Base-by-base conservation (phyloP, 2,113 vertebrate genomes). In the Hymenochirus boettgeri region DNA sequence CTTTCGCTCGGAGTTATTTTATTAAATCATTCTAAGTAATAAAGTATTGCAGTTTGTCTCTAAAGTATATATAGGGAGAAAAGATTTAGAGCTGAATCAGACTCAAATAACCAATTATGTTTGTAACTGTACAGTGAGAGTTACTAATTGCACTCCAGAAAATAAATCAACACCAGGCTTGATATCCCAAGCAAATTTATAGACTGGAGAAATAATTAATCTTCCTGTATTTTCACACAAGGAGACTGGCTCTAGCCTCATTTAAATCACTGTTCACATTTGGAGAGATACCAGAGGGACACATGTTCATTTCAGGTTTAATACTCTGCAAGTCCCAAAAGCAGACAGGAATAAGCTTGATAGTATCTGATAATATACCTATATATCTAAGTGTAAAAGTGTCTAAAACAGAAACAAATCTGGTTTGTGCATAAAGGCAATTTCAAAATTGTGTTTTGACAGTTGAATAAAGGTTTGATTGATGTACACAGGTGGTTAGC, bases 211-310 rank as follows among this genome's bases (percentile, higher is more conserved):
- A 66, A 66, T 57, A 66, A 66, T 66, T 58, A 57, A 66, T 66
- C 45, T 66, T 51, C n/a, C 55, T 58, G 55, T 18, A 58, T 66
- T 58, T 66, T 58, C 55, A 58, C 64, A 50, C 55, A 66, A 35
- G 42, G n/a, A 58, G 33, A 23, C 24, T 51, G 29, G 39, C 56
- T 58, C 29, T 29, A 57, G 47, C 54, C 55, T 66, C 47, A 58
- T 66, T 66, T 58, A 66, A 66, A 66, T 58, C 45, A 58, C 64
- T 58, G 45, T 57, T 66, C 64, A 58, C 64, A 66, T 66, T 66
- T 66, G 45, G 29, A 58, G 64, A 17, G 46, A 51, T 66, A 66
- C 64, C 64, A 51, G 55, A 27, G 64, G 64, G 55, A 66, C 13
- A 26, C n/a, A 27, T 58, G 64, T 66, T 66, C 27, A 66, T 57